Base-by-base conservation (phyloP, 2,888 invertebrate genomes). In the Sabellastarte sp. region DNA sequence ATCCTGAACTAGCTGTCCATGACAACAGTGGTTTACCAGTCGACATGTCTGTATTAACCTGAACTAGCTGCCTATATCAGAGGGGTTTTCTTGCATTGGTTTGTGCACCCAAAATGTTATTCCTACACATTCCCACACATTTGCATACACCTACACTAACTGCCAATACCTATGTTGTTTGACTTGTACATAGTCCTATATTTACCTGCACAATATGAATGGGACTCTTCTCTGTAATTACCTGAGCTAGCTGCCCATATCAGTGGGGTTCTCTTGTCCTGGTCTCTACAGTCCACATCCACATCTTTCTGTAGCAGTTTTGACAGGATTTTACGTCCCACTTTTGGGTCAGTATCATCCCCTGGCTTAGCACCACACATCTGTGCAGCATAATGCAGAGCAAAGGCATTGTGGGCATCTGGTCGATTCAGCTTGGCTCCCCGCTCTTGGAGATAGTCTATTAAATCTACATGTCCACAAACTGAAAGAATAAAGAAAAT, bases 201-300 rank as follows among this genome's bases (percentile, higher is more conserved):
- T n/a, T n/a, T n/a, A n/a, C n/a, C n/a, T n/a, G n/a, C n/a, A n/a
- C n/a, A n/a, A n/a, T n/a, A n/a, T n/a, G n/a, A n/a, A n/a, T n/a
- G n/a, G n/a, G 5, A 53, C 28, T 24, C 10, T 5, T 24, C 10
- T 24, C 24, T 53, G 24, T 53, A 53, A 55, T 32, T 52, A 88
- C 89, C 98, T 29, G 97, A 94, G 71, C 95, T 95, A 0, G 97
- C 95, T 0, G 98, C 97, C 99, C 99, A 99, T 15, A 98, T 86
- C 60, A 99, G 86, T 0, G 98, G 97, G 75, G 95, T 94, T 5
- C 98, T 87, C 0, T 94, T 93, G 80, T 98, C 97, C 55, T 92
- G 90, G 84, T 99, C 99, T 62, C 89, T 88, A 0, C 92, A 92
- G 72, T 93, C 90, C 0, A 95, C 91, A 28, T 90, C 88, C 2